Evolutionary conservation across 2,113 vertebrate species (phyloP).

Genomic region (Neomonachus schauinslandi): DNA sequence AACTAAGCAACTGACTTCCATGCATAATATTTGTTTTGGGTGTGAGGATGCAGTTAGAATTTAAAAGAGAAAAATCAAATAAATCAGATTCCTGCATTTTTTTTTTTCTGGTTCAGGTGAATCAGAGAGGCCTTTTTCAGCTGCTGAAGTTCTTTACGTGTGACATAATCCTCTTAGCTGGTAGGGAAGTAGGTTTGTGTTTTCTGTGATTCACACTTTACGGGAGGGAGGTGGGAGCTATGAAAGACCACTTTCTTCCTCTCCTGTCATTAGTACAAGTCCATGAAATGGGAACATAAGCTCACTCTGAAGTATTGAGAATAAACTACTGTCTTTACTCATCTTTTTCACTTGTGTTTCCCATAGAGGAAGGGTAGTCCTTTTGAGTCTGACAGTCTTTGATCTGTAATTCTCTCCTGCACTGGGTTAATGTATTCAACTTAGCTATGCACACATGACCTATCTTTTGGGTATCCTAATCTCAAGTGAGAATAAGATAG

Average conservation of each 20-base stretch:
- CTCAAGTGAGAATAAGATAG: neutral
- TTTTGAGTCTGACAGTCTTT: too few species aligned
- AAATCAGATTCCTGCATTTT: constrained; percentile 78
- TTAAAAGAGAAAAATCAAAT: constrained; percentile 80
- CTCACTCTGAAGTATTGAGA: neutral
- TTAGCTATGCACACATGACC: neutral
- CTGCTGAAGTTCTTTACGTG: constrained; percentile 81
- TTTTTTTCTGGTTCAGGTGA: constrained; percentile 85
- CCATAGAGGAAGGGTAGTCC: neutral
- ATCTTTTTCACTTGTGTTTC: neutral
- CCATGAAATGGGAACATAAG: neutral
- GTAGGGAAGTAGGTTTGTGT: constrained; percentile 80
- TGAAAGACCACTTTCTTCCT: constrained; percentile 15
- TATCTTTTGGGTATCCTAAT: neutral
- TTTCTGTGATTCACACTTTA: constrained; percentile 56
- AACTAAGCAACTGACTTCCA: constrained; percentile 54
- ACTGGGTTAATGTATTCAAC: neutral
- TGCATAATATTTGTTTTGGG: constrained; percentile 71
- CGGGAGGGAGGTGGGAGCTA: neutral
- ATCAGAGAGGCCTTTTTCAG: constrained; percentile 83
- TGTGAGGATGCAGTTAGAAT: constrained; percentile 74
- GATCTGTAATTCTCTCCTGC: neutral
- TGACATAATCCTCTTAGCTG: constrained; percentile 80
- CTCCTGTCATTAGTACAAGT: neutral
- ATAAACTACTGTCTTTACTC: neutral